phyloP scores from a whole-genome alignment of 64 coral and sea anemone species.

The Exaiptasia diaphana region DNA sequence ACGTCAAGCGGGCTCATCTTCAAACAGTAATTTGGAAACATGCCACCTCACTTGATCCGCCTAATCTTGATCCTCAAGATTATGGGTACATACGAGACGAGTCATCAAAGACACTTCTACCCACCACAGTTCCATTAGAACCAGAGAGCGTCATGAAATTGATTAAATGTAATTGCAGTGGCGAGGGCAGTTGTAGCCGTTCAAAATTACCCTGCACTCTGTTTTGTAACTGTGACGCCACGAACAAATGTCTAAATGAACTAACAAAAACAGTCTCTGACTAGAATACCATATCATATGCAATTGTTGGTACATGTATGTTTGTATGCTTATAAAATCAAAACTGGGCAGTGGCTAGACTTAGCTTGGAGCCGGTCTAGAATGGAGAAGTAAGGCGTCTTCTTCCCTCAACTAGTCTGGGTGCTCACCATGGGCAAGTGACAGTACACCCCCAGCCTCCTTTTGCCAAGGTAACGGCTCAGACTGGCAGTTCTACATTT shows the following conservation, averaged over 20 bases:
- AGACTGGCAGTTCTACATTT: too few species aligned
- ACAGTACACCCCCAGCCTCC: too few species aligned
- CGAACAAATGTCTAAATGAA: not conserved
- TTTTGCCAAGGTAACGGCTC: too few species aligned
- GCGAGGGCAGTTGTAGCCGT: constrained; percentile 54
- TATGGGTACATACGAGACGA: constrained; percentile 29
- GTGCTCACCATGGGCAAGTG: too few species aligned
- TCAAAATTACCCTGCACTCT: constrained; percentile 42
- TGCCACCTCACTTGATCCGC: constrained; percentile 35
- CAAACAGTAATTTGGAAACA: constrained; percentile 51
- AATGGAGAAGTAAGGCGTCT: too few species aligned
- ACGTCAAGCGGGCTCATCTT: constrained; percentile 38
- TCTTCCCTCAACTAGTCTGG: too few species aligned
- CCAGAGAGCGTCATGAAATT: constrained; percentile 46
- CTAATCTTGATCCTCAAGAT: constrained; percentile 39
- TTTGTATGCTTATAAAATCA: too few species aligned
- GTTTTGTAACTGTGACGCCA: constrained; percentile 1
- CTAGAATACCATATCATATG: too few species aligned
- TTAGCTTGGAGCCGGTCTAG: too few species aligned
- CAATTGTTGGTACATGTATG: too few species aligned
- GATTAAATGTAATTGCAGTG: constrained; percentile 38
- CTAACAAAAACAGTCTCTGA: too few species aligned
- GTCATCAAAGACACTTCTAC: constrained; percentile 56
- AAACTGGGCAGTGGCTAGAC: too few species aligned
- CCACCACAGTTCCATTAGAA: constrained; percentile 54